These are phyloP conservation scores for Tachystola acroxantha DNA, from an alignment of 2,888 invertebrate species.

Conservation along the genomic window DNA sequence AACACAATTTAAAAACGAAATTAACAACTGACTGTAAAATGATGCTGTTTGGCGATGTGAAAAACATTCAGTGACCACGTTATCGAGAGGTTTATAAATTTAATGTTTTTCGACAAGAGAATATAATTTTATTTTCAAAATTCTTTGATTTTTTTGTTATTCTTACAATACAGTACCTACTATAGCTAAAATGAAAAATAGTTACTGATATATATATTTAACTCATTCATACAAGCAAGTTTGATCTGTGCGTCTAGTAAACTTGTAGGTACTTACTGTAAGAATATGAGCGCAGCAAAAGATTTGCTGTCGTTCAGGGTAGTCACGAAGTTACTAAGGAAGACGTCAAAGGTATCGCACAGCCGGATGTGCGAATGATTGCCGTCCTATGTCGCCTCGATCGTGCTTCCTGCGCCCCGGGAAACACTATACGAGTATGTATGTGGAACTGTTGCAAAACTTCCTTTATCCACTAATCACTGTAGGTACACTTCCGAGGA, in stretches of 20 bases:
- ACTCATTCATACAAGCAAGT: too few relatives aligned
- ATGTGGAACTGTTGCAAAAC: background rate
- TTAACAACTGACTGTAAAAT: too few relatives aligned
- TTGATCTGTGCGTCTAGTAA: too few relatives aligned
- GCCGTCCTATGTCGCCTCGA: constrained; percentile 35
- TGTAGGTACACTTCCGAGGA: background rate
- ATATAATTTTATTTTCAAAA: too few relatives aligned
- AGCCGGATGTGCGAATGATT: constrained; percentile 58
- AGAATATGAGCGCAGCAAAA: too few relatives aligned
- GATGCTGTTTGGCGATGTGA: background rate
- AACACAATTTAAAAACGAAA: too few relatives aligned
- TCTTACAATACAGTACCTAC: too few relatives aligned
- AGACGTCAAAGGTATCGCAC: constrained; percentile 6
- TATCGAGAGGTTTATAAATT: background rate
- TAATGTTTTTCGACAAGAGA: too few relatives aligned
- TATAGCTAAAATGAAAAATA: too few relatives aligned
- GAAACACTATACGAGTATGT: constrained; percentile 26
- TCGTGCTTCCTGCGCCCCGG: constrained; percentile 46
- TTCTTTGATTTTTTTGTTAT: too few relatives aligned
- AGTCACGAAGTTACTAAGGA: constrained; percentile 3
- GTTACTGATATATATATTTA: too few relatives aligned
- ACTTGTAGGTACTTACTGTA: too few relatives aligned
- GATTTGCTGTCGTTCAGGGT: background rate
- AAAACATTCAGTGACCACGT: background rate
- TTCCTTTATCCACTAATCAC: constrained; percentile 2